Evolutionary conservation across 2,797 vertebrate genomes (phyloP), one percentile per base, ranked within the genome.

Genomic region (Stomatorhinus walkeri): DNA sequence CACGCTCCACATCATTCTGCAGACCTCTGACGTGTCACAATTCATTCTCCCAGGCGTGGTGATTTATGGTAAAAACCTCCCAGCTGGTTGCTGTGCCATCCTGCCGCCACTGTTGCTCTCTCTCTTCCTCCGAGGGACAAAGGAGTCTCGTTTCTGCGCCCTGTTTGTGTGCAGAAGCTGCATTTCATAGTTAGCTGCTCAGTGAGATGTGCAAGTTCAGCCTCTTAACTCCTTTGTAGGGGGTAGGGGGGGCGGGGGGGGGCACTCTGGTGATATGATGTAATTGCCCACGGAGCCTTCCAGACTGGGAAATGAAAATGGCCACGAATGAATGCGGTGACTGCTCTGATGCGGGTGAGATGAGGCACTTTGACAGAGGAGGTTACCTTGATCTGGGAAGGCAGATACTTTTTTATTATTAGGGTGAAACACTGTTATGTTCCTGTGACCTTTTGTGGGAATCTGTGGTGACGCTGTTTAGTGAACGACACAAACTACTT

Each of bases 361-460:
- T 49, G 81, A 85, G 46, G n/a, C 22, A 85, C 46, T 49, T 85
- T 85, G 81, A 12, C 48, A n/a, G 40, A 85, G 43, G 81, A 43
- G 22, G 81, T 88, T 28, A 88, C 59, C 52, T 22, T 76, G 43
- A 40, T 72, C 56, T 85, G 81, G 81, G 16, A 43, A 22, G 76
- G 7, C 76, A 81, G 76, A 81, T 81, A 81, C 76, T n/a, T 81
- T 81, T 81, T 81, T 81, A 81, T 81, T n/a, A 46, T 46, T 46
- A 24, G 10, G 10, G 81, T 85, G 81, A 54, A n/a, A 56, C n/a
- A 56, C 49, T 86, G 85, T 56, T 72, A 76, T 72, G 52, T 87
- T 87, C 72, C 85, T 52, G 28, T 87, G 89, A 87, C 85, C 89
- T 89, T 87, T 79, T 19, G 12, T 46, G 22, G 76, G 10, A 40